Conservation (phyloP, 2,797 vertebrate species). For the Lithobates pipiens region DNA sequence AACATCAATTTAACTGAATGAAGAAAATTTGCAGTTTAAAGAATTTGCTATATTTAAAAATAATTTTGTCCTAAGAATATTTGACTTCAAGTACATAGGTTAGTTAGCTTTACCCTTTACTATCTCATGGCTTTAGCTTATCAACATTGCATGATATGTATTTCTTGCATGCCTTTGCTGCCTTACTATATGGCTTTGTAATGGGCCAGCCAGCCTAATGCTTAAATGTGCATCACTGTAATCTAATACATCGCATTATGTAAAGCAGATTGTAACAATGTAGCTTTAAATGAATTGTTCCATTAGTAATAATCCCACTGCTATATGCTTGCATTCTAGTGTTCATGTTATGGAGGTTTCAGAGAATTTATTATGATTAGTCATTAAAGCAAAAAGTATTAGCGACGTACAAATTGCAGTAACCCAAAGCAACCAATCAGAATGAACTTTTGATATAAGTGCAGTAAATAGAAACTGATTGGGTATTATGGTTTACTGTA, state of each 20-base stretch:
- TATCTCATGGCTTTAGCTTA: slow-evolving; percentile 7
- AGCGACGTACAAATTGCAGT: too few species aligned
- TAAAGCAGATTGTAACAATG: background rate
- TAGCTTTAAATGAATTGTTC: background rate
- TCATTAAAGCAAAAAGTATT: background rate
- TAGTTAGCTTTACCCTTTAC: background rate
- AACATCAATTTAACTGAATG: slow-evolving; percentile 51
- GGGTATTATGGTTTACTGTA: background rate
- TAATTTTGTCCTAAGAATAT: background rate
- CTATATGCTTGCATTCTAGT: background rate
- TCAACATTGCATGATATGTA: slow-evolving; percentile 6
- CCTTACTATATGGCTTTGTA: background rate
- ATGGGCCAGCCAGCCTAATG: background rate
- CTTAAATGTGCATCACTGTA: background rate
- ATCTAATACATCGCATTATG: background rate
- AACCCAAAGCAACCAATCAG: too few species aligned
- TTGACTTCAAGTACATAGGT: background rate
- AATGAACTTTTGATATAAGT: too few species aligned
- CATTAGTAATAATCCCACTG: background rate
- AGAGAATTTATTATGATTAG: background rate
- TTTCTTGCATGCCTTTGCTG: slow-evolving; percentile 1
- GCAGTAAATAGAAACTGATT: background rate
- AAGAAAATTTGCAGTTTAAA: slow-evolving; percentile 36
- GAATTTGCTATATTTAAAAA: background rate
- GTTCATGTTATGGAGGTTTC: background rate